Conservation (phyloP, 2,113 vertebrate genomes). For the Seriola quinqueradiata region DNA sequence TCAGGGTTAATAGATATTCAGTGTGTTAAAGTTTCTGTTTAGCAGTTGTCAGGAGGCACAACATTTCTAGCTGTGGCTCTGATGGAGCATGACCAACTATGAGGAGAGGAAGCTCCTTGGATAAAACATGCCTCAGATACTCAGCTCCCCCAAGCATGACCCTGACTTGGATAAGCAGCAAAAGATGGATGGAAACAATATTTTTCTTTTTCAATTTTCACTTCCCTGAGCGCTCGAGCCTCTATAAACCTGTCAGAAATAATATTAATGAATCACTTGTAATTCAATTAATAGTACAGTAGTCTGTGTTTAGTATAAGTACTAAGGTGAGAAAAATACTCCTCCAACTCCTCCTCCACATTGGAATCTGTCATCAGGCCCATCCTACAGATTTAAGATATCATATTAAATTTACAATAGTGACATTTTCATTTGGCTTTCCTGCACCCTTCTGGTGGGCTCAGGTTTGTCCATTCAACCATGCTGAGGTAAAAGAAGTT, state of each 20-base stretch:
- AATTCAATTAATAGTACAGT: neutral
- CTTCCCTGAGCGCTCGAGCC: neutral
- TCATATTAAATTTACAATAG: constrained; percentile 4
- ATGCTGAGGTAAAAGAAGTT: neutral
- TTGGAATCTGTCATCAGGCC: neutral
- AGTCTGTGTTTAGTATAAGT: neutral
- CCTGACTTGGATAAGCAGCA: constrained; percentile 22
- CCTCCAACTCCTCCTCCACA: neutral
- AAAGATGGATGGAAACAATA: constrained; percentile 28
- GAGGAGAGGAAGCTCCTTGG: constrained; percentile 34
- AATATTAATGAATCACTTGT: neutral
- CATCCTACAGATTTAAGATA: neutral
- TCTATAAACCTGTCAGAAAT: neutral
- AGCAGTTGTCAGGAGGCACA: constrained; percentile 36
- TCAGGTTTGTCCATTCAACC: constrained; percentile 8
- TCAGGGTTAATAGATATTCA: constrained; percentile 39
- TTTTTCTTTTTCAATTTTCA: neutral
- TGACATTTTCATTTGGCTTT: constrained; percentile 28
- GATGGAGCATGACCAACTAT: constrained; percentile 43
- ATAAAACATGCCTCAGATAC: constrained; percentile 35
- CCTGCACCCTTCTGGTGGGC: neutral
- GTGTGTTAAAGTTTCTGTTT: constrained; percentile 52
- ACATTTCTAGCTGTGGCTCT: constrained; percentile 40
- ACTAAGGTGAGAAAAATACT: neutral
- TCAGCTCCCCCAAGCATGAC: constrained; percentile 24